Conservation (phyloP, 2,797 vertebrate species). For the Avahi laniger region DNA sequence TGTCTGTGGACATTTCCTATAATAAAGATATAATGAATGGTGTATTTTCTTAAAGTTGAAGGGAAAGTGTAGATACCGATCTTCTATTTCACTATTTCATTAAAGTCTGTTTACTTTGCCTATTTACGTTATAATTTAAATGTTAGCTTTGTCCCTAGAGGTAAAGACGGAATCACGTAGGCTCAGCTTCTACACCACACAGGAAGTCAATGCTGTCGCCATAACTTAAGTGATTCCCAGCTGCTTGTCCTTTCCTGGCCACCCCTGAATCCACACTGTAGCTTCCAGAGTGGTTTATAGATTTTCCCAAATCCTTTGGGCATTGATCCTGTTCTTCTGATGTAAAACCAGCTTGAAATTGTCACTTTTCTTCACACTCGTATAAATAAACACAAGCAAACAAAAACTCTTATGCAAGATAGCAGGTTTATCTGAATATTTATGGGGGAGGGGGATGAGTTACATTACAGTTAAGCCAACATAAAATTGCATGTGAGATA, state of each 20-base stretch:
- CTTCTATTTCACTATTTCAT: background rate
- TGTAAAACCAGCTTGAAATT: background rate
- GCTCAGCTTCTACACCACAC: fast-evolving
- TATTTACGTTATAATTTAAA: background rate
- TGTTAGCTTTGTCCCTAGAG: background rate
- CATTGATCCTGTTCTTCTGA: no score
- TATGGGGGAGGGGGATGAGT: background rate
- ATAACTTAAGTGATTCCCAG: fast-evolving
- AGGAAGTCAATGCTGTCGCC: fast-evolving
- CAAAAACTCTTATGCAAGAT: background rate
- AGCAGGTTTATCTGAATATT: background rate
- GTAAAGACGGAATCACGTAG: background rate
- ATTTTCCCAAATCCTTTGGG: background rate
- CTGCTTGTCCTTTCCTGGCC: background rate
- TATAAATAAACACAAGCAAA: background rate
- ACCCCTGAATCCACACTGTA: background rate
- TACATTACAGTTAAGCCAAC: no score
- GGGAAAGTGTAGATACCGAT: background rate
- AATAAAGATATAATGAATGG: background rate
- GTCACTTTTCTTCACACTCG: background rate
- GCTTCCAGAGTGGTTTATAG: background rate
- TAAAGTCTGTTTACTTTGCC: background rate
- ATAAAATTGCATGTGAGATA: background rate
- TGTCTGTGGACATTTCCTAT: background rate
- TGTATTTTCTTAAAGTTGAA: background rate